A percentile compares a stretch with the other conserved stretches of the same genome.
These are phyloP conservation scores for Drosophila meridionalis DNA, from an alignment of 2,888 invertebrate genomes.

Conservation along the genomic window DNA sequence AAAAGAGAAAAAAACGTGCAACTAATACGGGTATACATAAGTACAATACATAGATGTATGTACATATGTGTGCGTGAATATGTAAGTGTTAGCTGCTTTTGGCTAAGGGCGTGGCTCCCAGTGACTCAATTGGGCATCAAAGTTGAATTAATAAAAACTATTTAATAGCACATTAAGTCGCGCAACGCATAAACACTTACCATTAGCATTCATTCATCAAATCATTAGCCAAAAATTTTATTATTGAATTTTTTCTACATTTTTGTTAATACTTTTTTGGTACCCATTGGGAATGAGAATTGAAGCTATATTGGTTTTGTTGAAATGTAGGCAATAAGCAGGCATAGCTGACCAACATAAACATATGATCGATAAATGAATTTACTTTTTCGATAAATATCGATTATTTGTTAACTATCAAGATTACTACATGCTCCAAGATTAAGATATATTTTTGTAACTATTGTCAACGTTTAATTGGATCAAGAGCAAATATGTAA, in stretches of 20 bases:
- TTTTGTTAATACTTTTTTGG: neutral
- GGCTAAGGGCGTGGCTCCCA: conserved; percentile 4
- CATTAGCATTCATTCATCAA: conserved; percentile 73
- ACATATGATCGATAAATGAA: neutral
- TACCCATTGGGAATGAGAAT: neutral
- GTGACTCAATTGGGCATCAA: conserved; percentile 58
- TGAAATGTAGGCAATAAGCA: neutral
- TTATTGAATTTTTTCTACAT: conserved; percentile 34
- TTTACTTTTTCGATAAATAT: neutral
- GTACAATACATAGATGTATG: neutral
- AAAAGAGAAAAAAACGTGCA: conserved; percentile 2
- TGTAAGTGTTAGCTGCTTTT: conserved; percentile 9
- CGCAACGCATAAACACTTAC: conserved; percentile 50
- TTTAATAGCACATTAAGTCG: conserved; percentile 68
- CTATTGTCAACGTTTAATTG: no score
- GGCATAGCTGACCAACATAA: neutral
- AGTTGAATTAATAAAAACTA: conserved; percentile 50
- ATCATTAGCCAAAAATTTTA: conserved; percentile 67
- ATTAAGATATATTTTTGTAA: no score
- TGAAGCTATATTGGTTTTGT: neutral
- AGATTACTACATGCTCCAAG: no score
- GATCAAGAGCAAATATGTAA: no score
- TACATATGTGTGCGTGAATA: conserved; percentile 2
- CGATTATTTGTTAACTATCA: no score
- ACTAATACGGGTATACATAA: neutral